phyloP scores from a whole-genome alignment of 2,888 invertebrate genomes.

The Cryptophagus acutangulus region DNA sequence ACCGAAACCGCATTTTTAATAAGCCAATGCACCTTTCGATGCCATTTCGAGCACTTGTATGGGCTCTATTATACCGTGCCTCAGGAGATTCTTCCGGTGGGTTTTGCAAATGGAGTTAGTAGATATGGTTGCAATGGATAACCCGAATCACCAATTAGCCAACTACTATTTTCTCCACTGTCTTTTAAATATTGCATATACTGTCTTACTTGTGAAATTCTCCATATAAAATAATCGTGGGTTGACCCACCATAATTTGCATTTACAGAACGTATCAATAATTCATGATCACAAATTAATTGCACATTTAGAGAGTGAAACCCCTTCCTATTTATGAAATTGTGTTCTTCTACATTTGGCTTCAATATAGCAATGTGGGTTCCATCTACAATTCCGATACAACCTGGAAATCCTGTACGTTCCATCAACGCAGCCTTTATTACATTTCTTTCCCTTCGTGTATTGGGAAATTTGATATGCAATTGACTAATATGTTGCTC shows the following conservation, averaged over 20 bases:
- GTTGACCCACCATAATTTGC: conserved; percentile 13
- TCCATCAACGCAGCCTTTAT: conserved; percentile 9
- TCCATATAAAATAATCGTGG: conserved; percentile 13
- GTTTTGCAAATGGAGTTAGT: conserved; percentile 15
- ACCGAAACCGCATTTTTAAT: conserved; percentile 19
- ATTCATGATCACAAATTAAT: conserved; percentile 11
- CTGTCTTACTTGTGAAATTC: conserved; percentile 4
- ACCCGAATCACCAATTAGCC: conserved; percentile 18
- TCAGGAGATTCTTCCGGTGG: conserved; percentile 13
- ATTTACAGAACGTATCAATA: conserved; percentile 9
- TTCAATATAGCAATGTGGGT: conserved; percentile 10
- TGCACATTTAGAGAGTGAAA: conserved; percentile 11
- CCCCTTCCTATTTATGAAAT: conserved; percentile 13
- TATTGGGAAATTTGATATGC: not conserved
- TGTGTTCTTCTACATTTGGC: conserved; percentile 11
- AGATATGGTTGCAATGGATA: conserved; percentile 17
- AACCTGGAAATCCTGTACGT: conserved; percentile 9
- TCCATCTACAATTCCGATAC: conserved; percentile 9
- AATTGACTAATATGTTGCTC: not conserved
- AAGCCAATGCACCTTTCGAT: conserved; percentile 20
- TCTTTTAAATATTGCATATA: conserved; percentile 6
- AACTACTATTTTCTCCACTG: conserved; percentile 3
- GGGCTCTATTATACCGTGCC: conserved; percentile 16
- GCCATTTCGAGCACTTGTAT: conserved; percentile 16
- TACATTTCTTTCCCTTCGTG: conserved; percentile 3